phyloP scores from a whole-genome alignment of 2,113 vertebrate genomes.

The Apus apus region DNA sequence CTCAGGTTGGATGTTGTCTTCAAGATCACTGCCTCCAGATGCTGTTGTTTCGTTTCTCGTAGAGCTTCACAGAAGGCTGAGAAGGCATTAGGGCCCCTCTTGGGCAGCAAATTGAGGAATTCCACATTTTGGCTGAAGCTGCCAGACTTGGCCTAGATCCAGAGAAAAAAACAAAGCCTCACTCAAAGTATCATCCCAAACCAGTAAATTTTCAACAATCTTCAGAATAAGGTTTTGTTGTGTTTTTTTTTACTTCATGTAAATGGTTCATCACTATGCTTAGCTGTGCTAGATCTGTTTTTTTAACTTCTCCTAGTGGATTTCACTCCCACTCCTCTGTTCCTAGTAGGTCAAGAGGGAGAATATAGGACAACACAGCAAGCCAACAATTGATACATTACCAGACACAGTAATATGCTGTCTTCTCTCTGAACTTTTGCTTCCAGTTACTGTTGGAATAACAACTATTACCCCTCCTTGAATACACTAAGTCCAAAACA shows the following conservation, averaged over 20 bases:
- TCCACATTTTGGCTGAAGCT: slow-evolving; percentile 84
- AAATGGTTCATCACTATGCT: neutral
- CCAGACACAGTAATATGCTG: neutral
- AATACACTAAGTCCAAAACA: neutral
- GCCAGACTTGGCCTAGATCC: slow-evolving; percentile 78
- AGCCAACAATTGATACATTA: neutral
- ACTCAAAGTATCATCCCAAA: rapidly evolving
- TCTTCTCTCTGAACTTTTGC: neutral
- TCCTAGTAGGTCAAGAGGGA: neutral
- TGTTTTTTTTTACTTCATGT: neutral
- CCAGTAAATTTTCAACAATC: neutral
- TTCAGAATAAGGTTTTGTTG: neutral
- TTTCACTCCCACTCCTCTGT: neutral
- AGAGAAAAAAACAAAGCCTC: neutral
- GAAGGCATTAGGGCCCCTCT: slow-evolving; percentile 90
- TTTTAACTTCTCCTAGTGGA: neutral
- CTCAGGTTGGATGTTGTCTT: slow-evolving; percentile 7
- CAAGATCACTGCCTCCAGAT: slow-evolving; percentile 78
- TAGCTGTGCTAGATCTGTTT: neutral
- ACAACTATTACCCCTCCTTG: neutral
- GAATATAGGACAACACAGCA: neutral
- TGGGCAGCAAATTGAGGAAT: slow-evolving; percentile 87
- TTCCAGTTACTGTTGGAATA: neutral
- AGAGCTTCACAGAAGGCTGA: slow-evolving; percentile 88
- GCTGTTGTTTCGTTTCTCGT: slow-evolving; percentile 87